Conservation (phyloP, 2,888 invertebrate genomes). For the Cephus runcator region DNA sequence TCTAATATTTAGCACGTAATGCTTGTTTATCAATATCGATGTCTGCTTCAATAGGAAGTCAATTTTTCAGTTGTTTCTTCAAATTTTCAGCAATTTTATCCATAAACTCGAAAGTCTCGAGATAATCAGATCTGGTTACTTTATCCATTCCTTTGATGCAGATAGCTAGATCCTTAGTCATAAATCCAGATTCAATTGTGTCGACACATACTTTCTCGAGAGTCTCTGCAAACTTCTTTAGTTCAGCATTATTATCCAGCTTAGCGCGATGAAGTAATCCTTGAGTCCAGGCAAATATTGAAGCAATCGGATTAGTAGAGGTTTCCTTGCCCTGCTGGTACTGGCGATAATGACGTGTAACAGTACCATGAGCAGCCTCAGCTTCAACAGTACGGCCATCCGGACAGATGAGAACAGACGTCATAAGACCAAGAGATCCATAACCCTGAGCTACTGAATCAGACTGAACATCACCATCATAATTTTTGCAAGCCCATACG, state of each 20-base stretch:
- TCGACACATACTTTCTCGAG: constrained; percentile 92
- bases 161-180: constrained; percentile 99
- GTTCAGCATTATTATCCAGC: constrained; percentile 83
- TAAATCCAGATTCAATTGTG: constrained; percentile 92
- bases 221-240: constrained; percentile 84
- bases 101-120: constrained; percentile 97
- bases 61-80: constrained; percentile 71
- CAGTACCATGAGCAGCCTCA: constrained; percentile 98
- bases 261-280: constrained; percentile 95
- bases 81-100: constrained; percentile 94
- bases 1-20: too few relatives aligned
- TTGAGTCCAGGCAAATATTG: constrained; percentile 98
- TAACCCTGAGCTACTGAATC: constrained; percentile 98
- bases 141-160: constrained; percentile 94
- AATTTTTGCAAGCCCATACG: constrained; percentile 99
- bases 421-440: constrained; percentile 97
- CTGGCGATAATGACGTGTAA: constrained; percentile 89
- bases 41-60: constrained; percentile 59
- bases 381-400: constrained; percentile 98
- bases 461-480: constrained; percentile 99
- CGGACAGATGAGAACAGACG: constrained; percentile 95
- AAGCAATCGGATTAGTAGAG: constrained; percentile 98
- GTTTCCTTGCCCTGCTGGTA: constrained; percentile 97
- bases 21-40: too few relatives aligned
- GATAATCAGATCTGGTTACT: constrained; percentile 83